Evolutionary conservation across 2,888 invertebrate genomes (phyloP).

Genomic region (Drosophila borealis): DNA sequence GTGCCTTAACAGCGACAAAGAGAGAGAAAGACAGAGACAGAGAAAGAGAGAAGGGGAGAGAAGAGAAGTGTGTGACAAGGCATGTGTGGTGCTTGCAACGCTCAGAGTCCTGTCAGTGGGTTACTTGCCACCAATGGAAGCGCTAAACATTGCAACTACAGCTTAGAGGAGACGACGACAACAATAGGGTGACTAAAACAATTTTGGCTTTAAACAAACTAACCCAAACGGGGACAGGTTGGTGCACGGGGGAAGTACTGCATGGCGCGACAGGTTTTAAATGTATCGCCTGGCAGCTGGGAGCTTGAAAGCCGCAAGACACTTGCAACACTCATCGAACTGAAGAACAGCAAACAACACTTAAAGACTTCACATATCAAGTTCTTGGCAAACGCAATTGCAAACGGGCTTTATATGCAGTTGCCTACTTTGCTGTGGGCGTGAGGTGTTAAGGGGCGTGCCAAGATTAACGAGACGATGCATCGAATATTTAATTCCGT

Average conservation of each 20-base stretch:
- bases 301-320: constrained; percentile 30
- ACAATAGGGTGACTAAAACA: constrained; percentile 39
- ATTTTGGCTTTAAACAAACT: constrained; percentile 20
- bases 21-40: not conserved
- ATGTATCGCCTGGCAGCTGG: constrained; percentile 41
- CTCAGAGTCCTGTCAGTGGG: constrained; percentile 17
- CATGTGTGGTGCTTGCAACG: constrained; percentile 11
- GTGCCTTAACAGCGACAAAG: constrained; percentile 33
- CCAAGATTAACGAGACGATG: not conserved
- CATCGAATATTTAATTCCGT: constrained; percentile 3
- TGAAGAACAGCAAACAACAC: constrained; percentile 33
- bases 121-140: constrained; percentile 28
- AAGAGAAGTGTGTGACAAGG: not conserved
- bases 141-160: constrained; percentile 25
- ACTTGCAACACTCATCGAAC: constrained; percentile 30
- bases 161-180: constrained; percentile 12
- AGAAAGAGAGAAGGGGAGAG: not conserved
- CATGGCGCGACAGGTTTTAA: constrained; percentile 30
- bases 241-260: not conserved
- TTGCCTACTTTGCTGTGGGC: constrained; percentile 4
- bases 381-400: constrained; percentile 44
- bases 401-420: constrained; percentile 20
- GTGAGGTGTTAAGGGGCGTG: not conserved
- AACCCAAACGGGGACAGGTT: not conserved
- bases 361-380: constrained; percentile 43